Conservation (phyloP, 2,797 vertebrate species). For the Onychomys torridus region DNA sequence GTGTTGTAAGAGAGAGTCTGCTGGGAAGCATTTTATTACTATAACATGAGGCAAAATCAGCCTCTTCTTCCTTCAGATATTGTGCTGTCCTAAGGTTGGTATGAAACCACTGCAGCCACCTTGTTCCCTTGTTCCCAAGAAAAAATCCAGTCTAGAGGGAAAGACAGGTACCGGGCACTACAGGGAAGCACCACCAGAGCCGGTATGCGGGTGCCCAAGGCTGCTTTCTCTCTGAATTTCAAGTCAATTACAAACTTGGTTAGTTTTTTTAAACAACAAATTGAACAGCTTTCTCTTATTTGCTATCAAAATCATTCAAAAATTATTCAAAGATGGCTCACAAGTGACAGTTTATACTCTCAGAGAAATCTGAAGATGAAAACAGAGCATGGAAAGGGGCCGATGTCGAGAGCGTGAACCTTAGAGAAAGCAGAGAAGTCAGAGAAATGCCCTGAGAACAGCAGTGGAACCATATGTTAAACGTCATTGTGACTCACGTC, state of each 20-base stretch:
- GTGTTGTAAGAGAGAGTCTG: not conserved
- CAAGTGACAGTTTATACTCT: not conserved
- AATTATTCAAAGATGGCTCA: not conserved
- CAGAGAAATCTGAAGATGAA: constrained; percentile 15
- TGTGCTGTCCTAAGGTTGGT: not conserved
- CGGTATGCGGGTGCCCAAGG: not conserved
- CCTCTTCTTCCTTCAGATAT: not conserved
- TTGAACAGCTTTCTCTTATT: constrained; percentile 11
- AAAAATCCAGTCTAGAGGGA: not conserved
- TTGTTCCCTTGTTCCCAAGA: not conserved
- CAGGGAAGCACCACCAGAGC: constrained; percentile 12
- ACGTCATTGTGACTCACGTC: not conserved
- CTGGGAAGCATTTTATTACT: not conserved
- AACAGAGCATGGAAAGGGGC: not conserved
- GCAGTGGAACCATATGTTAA: not conserved
- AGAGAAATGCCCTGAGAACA: not conserved
- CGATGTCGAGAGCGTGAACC: not conserved
- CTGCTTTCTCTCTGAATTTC: not conserved
- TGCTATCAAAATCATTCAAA: constrained; percentile 1
- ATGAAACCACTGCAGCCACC: not conserved
- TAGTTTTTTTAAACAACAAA: constrained; percentile 28
- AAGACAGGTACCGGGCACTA: not conserved
- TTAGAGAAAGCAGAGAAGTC: not conserved
- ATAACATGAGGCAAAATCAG: not conserved
- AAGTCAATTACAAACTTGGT: not conserved